Evolutionary conservation across 2,888 invertebrate species (phyloP), one percentile per base, ranked within the genome.

Genomic region (Noctua pronuba): DNA sequence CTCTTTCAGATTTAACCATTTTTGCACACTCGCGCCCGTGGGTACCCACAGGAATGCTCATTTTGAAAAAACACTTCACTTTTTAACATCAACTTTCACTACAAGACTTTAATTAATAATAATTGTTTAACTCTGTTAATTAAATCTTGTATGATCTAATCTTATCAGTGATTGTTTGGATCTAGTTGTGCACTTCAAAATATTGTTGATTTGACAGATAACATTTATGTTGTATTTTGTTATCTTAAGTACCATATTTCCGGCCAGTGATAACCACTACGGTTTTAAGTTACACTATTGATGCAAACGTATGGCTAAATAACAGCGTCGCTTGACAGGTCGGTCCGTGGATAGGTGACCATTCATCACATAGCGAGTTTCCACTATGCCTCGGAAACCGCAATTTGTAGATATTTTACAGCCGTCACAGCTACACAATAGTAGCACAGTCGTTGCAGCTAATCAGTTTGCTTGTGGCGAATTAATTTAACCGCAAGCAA

Each of bases 1-100:
- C 81, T 1, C 81, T 52, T 70, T 82, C 90, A 77, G 83, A 84
- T 76, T 65, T 72, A 73, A 64, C 73, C 72, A 86, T 85, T 1
- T 79, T 84, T 7, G 49, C 7, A 31, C 64, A 67, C 28, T 49
- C 44, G n/a, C 62, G 31, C 8, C 80, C 66, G 1, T 81, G 80
- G 2, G 84, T 81, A 35, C 79, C 28, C 4, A 81, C 60, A 4
- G 55, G 80, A 4, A 1, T 1, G 21, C 28, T 84, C 80, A 81
- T 81, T 35, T 62, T 49, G 24, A 11, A 10, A 10, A 49, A 65
- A 7, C 52, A 75, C 28, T 70, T 1, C 46, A 80, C 66, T 71
- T 64, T 35, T 16, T 2, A 16, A 73, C 28, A 60, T 21, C 18
- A 52, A 82, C 52, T 71, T 58, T 46, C 62, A 71, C 65, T 52